Evolutionary conservation across 64 coral and sea anemone species (phyloP), one percentile per base, ranked within the genome.

Genomic region (Pocillopora damicornis): DNA sequence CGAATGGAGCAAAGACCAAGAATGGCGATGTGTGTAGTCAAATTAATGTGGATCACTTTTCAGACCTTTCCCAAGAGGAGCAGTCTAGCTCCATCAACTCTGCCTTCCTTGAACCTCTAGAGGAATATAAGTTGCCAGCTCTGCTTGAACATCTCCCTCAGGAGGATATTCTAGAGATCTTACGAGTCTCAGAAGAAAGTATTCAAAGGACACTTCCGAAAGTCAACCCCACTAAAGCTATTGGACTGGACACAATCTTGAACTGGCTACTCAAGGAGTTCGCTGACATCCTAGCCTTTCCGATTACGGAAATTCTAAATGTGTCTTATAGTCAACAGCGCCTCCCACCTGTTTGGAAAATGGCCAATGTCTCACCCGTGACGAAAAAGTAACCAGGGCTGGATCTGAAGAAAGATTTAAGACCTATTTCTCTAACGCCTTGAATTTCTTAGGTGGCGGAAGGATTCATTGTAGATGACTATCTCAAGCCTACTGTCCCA

Each of bases 21-120:
- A 75, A 61, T 64, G 76, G 91, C 11, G 91, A 92, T 63, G 16
- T 92, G n/a, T 35, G 74, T 79, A 88, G 45, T 88, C 76, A 83
- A 80, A 88, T 92, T 45, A 80, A 88, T 58, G 69, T 88, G 37
- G 91, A 92, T 35, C 36, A 92, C 1, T 80, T 92, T 60, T 80
- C 75, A 23, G 63, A 63, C 73, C 91, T 92, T n/a, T 81, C 78
- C 22, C 14, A 36, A 60, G 60, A 68, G 73, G 80, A 89, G 20
- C 76, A 79, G 42, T 60, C 87, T 45, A 79, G 79, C 42, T 25
- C 60, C 64, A 89, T 89, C 25, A 89, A 80, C 76, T 1, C 75
- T 8, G 79, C 89, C 56, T 75, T 86, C 56, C 59, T 91, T 26
- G 72, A 75, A 26, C 81, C 79, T 58, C 38, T 85, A 9, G 89